Base-by-base conservation (phyloP, 2,888 invertebrate genomes). In the Drosophila subquinaria region DNA sequence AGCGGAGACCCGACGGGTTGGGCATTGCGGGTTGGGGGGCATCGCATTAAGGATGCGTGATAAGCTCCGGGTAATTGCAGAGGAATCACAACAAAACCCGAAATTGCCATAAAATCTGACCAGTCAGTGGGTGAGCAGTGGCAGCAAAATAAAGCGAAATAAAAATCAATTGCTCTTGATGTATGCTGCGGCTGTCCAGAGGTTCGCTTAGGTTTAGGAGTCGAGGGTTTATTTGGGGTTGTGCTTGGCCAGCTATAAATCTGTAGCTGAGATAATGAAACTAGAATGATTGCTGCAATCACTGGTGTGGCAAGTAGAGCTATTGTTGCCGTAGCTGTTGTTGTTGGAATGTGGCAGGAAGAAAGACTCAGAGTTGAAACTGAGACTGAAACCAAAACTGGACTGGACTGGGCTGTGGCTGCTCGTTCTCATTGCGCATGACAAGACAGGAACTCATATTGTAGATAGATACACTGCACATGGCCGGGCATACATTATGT, bases 231-330 rank as follows among this genome's bases (percentile, higher is more conserved):
- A 15, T 36, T 35, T 36, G 38, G 69, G 50, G 23, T 35, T 30
- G 15, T 10, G 11, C n/a, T 52, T 27, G 43, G 48, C 47, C 52
- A 56, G 70, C 74, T 52, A 87, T 89, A 89, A 89, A 89, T 87
- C 86, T 86, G 88, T 62, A 77, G 89, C 80, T 60, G 66, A 85
- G 85, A 76, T 91, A 92, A 91, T 91, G 91, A 92, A 91, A 92
- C 91, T 91, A 91, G 88, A 91, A 91, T 91, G 91, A 91, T 92
- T 90, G 90, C 90, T 67, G 88, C 91, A 91, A 91, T 91, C 90
- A 91, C 89, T 90, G 90, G 86, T 92, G 91, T 86, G 91, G 91
- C 87, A 57, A 79, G 74, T 42, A 57, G 66, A 66, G 59, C 48
- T 30, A 50, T 56, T 48, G 56, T 35, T 36, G 13, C 36, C 36